A percentile compares a stretch with the other conserved stretches of the same genome.
phyloP scores from a whole-genome alignment of 1,140 invertebrate species.

The Gryllus bimaculatus region DNA sequence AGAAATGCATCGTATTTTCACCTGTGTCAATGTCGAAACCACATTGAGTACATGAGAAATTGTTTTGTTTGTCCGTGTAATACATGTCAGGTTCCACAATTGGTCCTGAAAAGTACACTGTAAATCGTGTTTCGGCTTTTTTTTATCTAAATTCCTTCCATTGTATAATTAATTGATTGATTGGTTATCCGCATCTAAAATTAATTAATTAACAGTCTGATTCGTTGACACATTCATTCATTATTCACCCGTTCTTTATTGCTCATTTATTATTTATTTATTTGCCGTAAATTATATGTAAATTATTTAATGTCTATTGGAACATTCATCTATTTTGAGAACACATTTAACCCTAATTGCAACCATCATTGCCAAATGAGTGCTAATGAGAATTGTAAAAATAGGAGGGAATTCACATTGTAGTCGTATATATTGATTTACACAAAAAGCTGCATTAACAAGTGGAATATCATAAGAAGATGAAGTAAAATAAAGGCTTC shows the following conservation, averaged over 20 bases:
- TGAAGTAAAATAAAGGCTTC: too few relatives aligned
- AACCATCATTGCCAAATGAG: too few relatives aligned
- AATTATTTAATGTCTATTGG: background rate
- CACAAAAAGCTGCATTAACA: too few relatives aligned
- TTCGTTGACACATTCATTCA: background rate
- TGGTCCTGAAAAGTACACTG: background rate
- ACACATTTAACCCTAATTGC: too few relatives aligned
- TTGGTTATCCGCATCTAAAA: background rate
- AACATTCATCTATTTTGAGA: too few relatives aligned
- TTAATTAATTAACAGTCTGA: background rate
- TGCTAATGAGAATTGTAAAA: too few relatives aligned
- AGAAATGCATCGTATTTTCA: too few relatives aligned
- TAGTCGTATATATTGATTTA: too few relatives aligned
- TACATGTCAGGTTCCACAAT: background rate
- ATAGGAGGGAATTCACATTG: too few relatives aligned
- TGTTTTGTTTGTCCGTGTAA: background rate
- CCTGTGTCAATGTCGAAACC: too few relatives aligned
- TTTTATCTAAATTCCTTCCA: background rate
- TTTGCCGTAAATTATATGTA: background rate
- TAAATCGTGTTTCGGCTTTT: background rate
- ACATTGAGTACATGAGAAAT: too few relatives aligned
- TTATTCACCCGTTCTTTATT: background rate
- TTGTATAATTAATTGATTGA: slow-evolving; percentile 6
- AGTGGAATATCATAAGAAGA: too few relatives aligned
- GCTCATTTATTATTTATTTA: background rate